Conservation (phyloP, 2,888 invertebrate genomes). For the Tetanocera ferruginea region DNA sequence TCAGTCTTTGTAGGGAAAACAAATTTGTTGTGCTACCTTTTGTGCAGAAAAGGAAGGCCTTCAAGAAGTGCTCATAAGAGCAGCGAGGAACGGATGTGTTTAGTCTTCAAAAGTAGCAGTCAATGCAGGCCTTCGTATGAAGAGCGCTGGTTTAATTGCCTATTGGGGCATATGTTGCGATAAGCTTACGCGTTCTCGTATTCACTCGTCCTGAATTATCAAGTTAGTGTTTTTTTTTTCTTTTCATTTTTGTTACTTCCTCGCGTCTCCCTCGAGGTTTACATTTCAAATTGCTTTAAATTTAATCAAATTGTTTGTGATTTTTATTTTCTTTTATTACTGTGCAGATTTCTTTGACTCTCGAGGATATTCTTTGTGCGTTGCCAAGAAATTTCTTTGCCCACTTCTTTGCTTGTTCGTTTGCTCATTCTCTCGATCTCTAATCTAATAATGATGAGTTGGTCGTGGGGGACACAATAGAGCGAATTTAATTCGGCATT, state of each 20-base stretch:
- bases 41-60: no score
- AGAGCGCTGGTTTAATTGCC: no score
- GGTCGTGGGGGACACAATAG: constrained; percentile 11
- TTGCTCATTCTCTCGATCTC: not conserved
- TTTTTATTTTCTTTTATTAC: constrained; percentile 46
- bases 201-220: not conserved
- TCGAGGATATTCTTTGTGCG: not conserved
- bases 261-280: constrained; percentile 51
- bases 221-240: not conserved
- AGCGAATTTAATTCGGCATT: constrained; percentile 19
- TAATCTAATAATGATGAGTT: constrained; percentile 35
- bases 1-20: no score
- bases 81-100: no score
- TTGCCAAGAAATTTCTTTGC: constrained; percentile 1
- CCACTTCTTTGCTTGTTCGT: not conserved
- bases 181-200: not conserved
- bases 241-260: not conserved
- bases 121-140: no score
- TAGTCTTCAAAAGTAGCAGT: no score
- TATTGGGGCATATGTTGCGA: not conserved
- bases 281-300: constrained; percentile 60
- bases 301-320: constrained; percentile 64
- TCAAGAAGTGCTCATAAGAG: no score
- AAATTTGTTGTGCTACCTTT: no score
- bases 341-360: not conserved